Evolutionary conservation across 2,888 invertebrate genomes (phyloP).

Genomic region (Gymnoscelis rufifasciata): DNA sequence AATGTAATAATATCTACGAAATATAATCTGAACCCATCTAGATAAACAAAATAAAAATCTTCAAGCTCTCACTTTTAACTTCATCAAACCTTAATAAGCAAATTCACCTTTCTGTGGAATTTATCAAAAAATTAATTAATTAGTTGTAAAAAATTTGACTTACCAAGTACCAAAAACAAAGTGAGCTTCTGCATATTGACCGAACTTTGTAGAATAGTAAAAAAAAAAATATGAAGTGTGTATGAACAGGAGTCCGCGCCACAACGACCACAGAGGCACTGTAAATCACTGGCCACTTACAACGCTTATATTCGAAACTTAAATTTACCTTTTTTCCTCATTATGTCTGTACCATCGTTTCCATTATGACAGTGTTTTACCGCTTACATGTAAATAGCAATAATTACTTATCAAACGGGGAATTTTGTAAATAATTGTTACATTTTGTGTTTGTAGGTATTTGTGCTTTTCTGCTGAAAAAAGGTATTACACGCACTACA

Average conservation of each 20-base stretch:
- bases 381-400: background rate
- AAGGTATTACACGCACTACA: too few species aligned
- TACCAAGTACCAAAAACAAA: conserved; percentile 44
- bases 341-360: conserved; percentile 7
- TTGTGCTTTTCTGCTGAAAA: background rate
- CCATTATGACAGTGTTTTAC: conserved; percentile 4
- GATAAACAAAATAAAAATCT: too few species aligned
- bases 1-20: too few species aligned
- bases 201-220: background rate
- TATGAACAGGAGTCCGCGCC: conserved; percentile 12
- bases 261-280: conserved; percentile 19
- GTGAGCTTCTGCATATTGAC: conserved; percentile 43
- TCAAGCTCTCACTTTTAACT: too few species aligned
- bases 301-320: conserved; percentile 17
- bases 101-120: too few species aligned
- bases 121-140: too few species aligned
- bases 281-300: conserved; percentile 2
- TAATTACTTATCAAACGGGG: background rate
- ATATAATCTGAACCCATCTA: too few species aligned
- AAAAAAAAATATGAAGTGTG: conserved; percentile 3
- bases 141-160: too few species aligned
- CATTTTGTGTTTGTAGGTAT: background rate
- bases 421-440: background rate
- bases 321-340: conserved; percentile 6
- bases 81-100: too few species aligned